Base-by-base conservation (phyloP, 1,140 invertebrate genomes). In the Bacillus rossius region DNA sequence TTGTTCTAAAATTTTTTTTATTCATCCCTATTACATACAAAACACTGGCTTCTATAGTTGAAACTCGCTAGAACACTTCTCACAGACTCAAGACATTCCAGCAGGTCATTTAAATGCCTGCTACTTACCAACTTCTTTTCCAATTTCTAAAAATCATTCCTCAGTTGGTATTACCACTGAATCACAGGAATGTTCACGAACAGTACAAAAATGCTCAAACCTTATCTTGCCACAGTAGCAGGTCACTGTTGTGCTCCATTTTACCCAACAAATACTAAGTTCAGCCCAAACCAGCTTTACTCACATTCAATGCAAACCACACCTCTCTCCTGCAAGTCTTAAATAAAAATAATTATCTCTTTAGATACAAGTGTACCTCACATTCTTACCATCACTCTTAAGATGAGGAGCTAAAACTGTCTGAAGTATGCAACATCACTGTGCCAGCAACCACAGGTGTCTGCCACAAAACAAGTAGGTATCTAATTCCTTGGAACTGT, bases 111-210 rank as follows among this genome's bases (percentile, higher is more conserved):
- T 42, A 25, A n/a, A 20, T 38, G 16, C 25, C 25, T n/a, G 34
- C 22, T 14, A 7, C 10, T 5, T 60, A 45, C 47, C 23, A 41
- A n/a, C n/a, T n/a, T n/a, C 26, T 56, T n/a, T 40, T 68, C 71
- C 66, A 73, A 72, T 65, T 69, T 70, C 67, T 71, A 74, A 74
- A 69, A 69, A 72, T 69, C 72, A 71, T 72, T 75, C 75, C 75
- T 75, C 68, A 75, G 75, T 75, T 75, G 71, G 75, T 74, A 75
- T 75, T 75, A 75, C 75, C 75, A 72, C 75, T 73, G 75, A 71
- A 61, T 71, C 73, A 73, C 75, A 73, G 73, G 75, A 76, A 73
- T 75, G 67, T 73, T 68, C 69, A 71, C 69, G 65, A 70, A 65
- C 67, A 71, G 68, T 68, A 34, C 29, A 25, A 40, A 26, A 41